These are phyloP conservation scores for Gymnopithys bicolor DNA, from an alignment of 2,797 vertebrate genomes.

Conservation along the genomic window DNA sequence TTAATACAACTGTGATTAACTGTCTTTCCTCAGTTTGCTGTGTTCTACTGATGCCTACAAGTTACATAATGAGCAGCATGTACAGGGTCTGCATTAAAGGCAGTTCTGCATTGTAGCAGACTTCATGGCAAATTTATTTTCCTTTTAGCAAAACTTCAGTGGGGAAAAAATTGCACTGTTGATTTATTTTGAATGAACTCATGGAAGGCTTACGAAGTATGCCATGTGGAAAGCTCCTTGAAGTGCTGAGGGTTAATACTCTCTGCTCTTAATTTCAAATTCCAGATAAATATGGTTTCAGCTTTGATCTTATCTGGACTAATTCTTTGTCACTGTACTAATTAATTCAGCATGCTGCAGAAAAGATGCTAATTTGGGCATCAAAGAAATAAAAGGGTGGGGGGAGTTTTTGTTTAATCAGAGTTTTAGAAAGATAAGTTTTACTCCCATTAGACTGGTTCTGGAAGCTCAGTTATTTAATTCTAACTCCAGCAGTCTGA, in stretches of 20 bases:
- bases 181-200: slow-evolving; percentile 59
- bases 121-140: slow-evolving; percentile 53
- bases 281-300: slow-evolving; percentile 78
- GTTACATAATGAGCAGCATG: slow-evolving; percentile 70
- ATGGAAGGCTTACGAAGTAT: slow-evolving; percentile 49
- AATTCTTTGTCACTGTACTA: slow-evolving; percentile 83
- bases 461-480: slow-evolving; percentile 56
- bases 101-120: slow-evolving; percentile 24
- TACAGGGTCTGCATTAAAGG: slow-evolving; percentile 59
- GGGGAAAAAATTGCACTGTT: background rate
- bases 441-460: slow-evolving; percentile 69
- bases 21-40: slow-evolving; percentile 68
- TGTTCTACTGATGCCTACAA: slow-evolving; percentile 75
- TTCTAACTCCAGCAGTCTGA: slow-evolving; percentile 36
- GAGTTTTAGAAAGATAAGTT: slow-evolving; percentile 77
- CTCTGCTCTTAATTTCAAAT: slow-evolving; percentile 78
- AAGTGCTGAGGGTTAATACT: slow-evolving; percentile 72
- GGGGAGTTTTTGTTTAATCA: slow-evolving; percentile 77
- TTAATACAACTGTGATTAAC: slow-evolving; percentile 63
- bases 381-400: slow-evolving; percentile 76
- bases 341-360: slow-evolving; percentile 82
- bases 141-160: slow-evolving; percentile 56
- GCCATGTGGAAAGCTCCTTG: slow-evolving; percentile 55
- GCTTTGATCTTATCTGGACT: slow-evolving; percentile 82
- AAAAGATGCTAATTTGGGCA: slow-evolving; percentile 83